These are phyloP conservation scores for Hemiprocne comata DNA, from an alignment of 2,113 vertebrate species.

Conservation along the genomic window DNA sequence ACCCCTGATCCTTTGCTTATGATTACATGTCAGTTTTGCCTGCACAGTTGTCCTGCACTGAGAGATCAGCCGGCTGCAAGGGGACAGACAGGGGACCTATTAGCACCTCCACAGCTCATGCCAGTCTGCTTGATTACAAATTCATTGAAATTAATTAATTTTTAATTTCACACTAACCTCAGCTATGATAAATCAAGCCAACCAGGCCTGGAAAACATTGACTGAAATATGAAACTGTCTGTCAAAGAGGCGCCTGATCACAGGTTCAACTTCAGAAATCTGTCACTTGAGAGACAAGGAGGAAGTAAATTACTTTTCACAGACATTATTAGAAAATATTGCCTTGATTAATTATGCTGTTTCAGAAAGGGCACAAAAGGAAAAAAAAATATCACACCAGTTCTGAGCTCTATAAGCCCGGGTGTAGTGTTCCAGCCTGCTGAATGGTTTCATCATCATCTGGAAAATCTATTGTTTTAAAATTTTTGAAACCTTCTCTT, in stretches of 20 bases:
- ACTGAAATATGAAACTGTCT: constrained; percentile 66
- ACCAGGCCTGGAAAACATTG: not conserved
- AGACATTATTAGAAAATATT: constrained; percentile 63
- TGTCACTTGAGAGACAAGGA: constrained; percentile 65
- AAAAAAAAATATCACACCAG: not conserved
- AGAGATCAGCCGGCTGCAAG: constrained; percentile 55
- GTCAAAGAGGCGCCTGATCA: constrained; percentile 29
- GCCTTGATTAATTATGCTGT: constrained; percentile 64
- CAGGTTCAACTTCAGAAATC: constrained; percentile 62
- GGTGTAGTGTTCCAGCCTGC: not conserved
- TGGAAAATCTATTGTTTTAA: not conserved
- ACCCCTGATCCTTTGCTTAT: constrained; percentile 3
- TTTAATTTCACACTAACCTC: constrained; percentile 78
- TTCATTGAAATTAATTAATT: constrained; percentile 80
- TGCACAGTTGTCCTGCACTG: constrained; percentile 10
- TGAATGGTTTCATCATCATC: not conserved
- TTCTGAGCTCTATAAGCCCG: not conserved
- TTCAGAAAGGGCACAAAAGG: constrained; percentile 39
- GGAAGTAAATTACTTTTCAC: constrained; percentile 62
- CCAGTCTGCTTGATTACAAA: constrained; percentile 68
- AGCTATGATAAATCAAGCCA: constrained; percentile 78
- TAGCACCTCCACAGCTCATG: constrained; percentile 63
- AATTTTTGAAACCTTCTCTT: not conserved
- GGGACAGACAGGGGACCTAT: constrained; percentile 44
- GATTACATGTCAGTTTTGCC: constrained; percentile 11